Base-by-base conservation (phyloP, 35 echinoderm and acorn worm species). In the Anneissia japonica region DNA sequence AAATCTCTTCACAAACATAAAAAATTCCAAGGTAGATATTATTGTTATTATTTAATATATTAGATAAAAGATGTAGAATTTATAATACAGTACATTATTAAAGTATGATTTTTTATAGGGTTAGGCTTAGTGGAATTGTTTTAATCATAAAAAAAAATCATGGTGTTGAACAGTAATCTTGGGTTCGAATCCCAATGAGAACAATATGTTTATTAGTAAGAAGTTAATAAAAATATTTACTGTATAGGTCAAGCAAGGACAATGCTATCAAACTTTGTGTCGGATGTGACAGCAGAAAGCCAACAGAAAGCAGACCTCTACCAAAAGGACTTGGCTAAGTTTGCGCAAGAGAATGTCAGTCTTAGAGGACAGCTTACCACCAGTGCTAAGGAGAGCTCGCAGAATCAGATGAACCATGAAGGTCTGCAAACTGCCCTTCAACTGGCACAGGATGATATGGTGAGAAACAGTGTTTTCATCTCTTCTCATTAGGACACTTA, bases 1-100 rank as follows among this genome's bases (percentile, higher is more conserved):
- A 93, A 89, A 56, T 99, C 95, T 46, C 89, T 99, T 13, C 95
- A 99, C 72, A 87, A 84, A 45, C 88, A 99, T 76, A 75, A 84
- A 17, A 99, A 99, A 86, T 99, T 99, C 36, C 92, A 91, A 91
- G 85, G 95, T 99, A 94, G 37, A 41, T 40, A 21, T 33, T 4
- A 46, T 82, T 77, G 31, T 77, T 17, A 77, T 32, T 77, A 12
- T 23, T 77, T 33, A 77, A 14, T 19, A 23, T 33, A 77, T 77
- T 77, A 11, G 11, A 16, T 16, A 14, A 14, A 11, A 23, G 31
- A 17, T 77, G 12, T 17, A 13, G 31, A 77, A 23, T 77, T 77
- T 11, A 77, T 32, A 33, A 77, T 31, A 77, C 11, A 77, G 51
- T 64, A 64, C n/a, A n/a, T n/a, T n/a, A n/a, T n/a, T n/a, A n/a